Percentiles rank a stretch among this genome's conserved stretches.
phyloP scores from a whole-genome alignment of 2,888 invertebrate species.

The Acleris holmiana region DNA sequence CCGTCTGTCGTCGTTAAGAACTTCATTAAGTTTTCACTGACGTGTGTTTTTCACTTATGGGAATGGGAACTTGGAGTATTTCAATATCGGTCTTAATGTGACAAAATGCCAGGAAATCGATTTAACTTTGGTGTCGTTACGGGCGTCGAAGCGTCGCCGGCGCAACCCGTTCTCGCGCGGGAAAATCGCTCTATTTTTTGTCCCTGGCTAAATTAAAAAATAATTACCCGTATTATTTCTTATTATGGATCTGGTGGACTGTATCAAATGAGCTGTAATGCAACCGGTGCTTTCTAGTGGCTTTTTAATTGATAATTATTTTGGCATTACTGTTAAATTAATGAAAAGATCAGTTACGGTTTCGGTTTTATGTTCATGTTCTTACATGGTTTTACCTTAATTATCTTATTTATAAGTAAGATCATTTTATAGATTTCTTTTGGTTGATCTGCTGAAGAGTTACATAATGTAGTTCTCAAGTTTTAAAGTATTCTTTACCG shows the following conservation, averaged over 20 bases:
- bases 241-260: conserved; percentile 17
- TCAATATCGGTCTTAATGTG: conserved; percentile 63
- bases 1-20: conserved; percentile 69
- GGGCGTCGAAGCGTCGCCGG: conserved; percentile 8
- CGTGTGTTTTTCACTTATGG: conserved; percentile 68
- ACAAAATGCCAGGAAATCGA: conserved; percentile 64
- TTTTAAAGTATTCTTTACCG: no score
- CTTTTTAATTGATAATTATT: conserved; percentile 1
- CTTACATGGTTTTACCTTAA: no score
- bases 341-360: no score
- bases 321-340: no score
- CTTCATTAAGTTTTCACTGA: conserved; percentile 73
- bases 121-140: conserved; percentile 44
- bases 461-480: no score
- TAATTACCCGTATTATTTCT: conserved; percentile 28
- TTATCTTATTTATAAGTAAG: no score
- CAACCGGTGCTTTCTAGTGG: neutral
- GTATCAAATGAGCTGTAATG: conserved; percentile 1
- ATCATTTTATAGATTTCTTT: no score
- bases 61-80: conserved; percentile 62
- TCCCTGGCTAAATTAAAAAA: conserved; percentile 25
- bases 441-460: no score
- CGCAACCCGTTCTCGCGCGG: conserved; percentile 23
- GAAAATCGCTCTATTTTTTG: conserved; percentile 29
- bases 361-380: no score